Evolutionary conservation across 2,113 vertebrate genomes (phyloP).

Genomic region (Oryzias curvinotus): DNA sequence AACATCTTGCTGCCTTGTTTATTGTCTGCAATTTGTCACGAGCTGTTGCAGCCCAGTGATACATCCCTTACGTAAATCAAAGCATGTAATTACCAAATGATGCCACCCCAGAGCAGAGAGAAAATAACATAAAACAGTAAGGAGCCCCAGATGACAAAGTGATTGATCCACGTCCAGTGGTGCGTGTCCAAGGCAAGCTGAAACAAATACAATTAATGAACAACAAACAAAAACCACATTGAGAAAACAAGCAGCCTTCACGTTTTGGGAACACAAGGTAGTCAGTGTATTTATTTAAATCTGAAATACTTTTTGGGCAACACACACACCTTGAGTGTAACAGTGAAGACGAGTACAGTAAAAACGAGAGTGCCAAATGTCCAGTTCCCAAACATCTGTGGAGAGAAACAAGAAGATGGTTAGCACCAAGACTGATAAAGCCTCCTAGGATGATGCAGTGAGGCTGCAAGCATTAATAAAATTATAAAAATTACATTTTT

Average conservation of each 20-base stretch:
- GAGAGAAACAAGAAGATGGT: constrained; percentile 15
- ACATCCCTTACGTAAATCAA: background rate
- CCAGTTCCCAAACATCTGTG: constrained; percentile 96
- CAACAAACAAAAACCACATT: constrained; percentile 13
- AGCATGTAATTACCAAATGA: constrained; percentile 86
- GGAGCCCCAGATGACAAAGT: constrained; percentile 98
- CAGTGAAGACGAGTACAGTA: constrained; percentile 93
- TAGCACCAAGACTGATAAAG: too few species aligned
- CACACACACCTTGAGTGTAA: constrained; percentile 91
- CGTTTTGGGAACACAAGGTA: background rate
- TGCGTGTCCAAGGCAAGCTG: constrained; percentile 97
- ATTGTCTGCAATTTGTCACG: too few species aligned
- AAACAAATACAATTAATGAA: constrained; percentile 56
- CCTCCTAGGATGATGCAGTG: too few species aligned
- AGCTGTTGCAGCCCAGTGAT: too few species aligned
- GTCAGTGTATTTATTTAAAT: background rate
- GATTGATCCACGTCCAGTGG: constrained; percentile 99
- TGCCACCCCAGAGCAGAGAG: constrained; percentile 97
- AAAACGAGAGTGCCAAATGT: constrained; percentile 98
- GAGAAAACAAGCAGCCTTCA: background rate
- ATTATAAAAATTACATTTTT: background rate
- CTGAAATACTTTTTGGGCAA: too few species aligned
- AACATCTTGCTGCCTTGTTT: too few species aligned
- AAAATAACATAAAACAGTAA: constrained; percentile 94
- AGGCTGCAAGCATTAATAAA: background rate